Percentiles rank a stretch among this genome's conserved stretches.
These are phyloP conservation scores for Cardiocondyla obscurior DNA, from an alignment of 1,140 invertebrate species.

Conservation along the genomic window DNA sequence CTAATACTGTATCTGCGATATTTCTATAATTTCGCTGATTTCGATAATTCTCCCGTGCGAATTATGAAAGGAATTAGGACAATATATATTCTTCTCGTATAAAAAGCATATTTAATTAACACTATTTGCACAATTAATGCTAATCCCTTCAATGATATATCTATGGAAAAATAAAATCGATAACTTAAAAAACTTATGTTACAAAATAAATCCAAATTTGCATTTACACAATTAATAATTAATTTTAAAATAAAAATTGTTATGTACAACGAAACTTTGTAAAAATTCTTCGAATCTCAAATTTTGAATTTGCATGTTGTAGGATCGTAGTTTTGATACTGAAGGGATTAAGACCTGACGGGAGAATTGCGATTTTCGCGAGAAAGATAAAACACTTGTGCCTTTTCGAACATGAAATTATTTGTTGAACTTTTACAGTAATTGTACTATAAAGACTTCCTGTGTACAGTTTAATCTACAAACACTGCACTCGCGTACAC, in stretches of 20 bases:
- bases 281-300: background rate
- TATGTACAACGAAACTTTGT: background rate
- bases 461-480: conserved; percentile 25
- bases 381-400: conserved; percentile 65
- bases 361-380: conserved; percentile 36
- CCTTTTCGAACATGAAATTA: conserved; percentile 70
- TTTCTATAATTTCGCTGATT: conserved; percentile 4
- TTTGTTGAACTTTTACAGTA: conserved; percentile 57
- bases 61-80: background rate
- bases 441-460: conserved; percentile 19
- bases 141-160: background rate
- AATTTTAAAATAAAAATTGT: background rate
- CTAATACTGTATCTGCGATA: no score
- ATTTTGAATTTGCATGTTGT: background rate
- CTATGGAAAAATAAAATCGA: background rate
- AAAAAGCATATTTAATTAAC: background rate
- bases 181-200: conserved; percentile 16
- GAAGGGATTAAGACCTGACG: conserved; percentile 4
- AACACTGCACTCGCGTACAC: no score
- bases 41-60: background rate
- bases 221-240: background rate
- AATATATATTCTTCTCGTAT: background rate
- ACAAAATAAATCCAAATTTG: background rate
- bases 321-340: background rate
- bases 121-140: background rate